Conservation (phyloP, 1,140 invertebrate genomes). For the Leptinotarsa lineolata region DNA sequence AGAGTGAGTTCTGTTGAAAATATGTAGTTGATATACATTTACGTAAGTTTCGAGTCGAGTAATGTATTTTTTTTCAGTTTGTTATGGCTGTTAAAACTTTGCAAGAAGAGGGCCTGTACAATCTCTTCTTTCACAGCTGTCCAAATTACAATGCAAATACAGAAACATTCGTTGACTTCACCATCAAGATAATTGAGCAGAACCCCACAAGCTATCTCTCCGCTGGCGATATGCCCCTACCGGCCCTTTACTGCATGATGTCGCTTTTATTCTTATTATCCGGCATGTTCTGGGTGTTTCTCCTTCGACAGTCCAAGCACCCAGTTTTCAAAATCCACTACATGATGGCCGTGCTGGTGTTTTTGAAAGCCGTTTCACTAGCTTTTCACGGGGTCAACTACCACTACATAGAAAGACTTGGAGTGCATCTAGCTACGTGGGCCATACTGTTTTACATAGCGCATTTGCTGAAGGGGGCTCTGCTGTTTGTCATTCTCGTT, state of each 20-base stretch:
- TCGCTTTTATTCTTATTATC: slow-evolving; percentile 87
- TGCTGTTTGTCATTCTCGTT: slow-evolving; percentile 95
- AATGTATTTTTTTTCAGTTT: slow-evolving; percentile 40
- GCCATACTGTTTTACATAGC: slow-evolving; percentile 96
- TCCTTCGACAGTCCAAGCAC: slow-evolving; percentile 76
- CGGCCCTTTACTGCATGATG: slow-evolving; percentile 90
- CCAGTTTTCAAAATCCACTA: slow-evolving; percentile 96
- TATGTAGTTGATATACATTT: no score
- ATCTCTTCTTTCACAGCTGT: slow-evolving; percentile 95
- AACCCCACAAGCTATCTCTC: slow-evolving; percentile 90
- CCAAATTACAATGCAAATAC: slow-evolving; percentile 63
- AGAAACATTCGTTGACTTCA: slow-evolving; percentile 54
- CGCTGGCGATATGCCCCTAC: slow-evolving; percentile 96
- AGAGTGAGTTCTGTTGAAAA: no score
- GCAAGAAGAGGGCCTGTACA: slow-evolving; percentile 90
- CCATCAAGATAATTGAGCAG: slow-evolving; percentile 79
- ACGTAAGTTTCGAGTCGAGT: no score
- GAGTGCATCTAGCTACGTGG: slow-evolving; percentile 95
- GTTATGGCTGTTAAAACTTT: slow-evolving; percentile 74
- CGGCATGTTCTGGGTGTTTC: slow-evolving; percentile 89
- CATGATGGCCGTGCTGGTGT: slow-evolving; percentile 93
- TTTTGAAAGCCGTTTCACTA: slow-evolving; percentile 88
- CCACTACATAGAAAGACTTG: slow-evolving; percentile 93
- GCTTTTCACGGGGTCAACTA: slow-evolving; percentile 97
- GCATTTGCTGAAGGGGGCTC: slow-evolving; percentile 78